A percentile compares a stretch with the other conserved stretches of the same genome.
Evolutionary conservation across 2,888 invertebrate species (phyloP).

Genomic region (Drosophila subquinaria): DNA sequence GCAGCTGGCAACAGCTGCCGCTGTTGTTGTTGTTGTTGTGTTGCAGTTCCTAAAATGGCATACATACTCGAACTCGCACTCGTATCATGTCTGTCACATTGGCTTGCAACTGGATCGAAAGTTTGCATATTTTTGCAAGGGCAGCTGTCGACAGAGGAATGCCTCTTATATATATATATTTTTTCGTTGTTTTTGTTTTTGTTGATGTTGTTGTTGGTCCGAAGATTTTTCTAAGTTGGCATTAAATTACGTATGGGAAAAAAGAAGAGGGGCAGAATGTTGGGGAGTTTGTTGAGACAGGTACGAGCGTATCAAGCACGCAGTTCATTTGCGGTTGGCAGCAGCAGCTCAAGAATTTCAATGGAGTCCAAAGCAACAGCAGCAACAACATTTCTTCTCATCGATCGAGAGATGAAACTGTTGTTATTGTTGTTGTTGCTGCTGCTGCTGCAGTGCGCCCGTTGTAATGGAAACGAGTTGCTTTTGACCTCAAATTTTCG

Average conservation of each 20-base stretch:
- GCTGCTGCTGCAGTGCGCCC: constrained; percentile 29
- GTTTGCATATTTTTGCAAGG: constrained; percentile 68
- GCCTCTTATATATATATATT: constrained; percentile 15
- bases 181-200: neutral
- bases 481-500: constrained; percentile 72
- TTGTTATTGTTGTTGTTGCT: constrained; percentile 2
- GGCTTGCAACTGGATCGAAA: constrained; percentile 76
- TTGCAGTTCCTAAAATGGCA: constrained; percentile 64
- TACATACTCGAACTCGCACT: constrained; percentile 39
- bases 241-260: constrained; percentile 64
- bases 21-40: constrained; percentile 13
- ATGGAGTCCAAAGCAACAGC: constrained; percentile 55
- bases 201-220: constrained; percentile 9
- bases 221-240: constrained; percentile 73
- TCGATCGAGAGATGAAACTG: constrained; percentile 25
- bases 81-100: constrained; percentile 69
- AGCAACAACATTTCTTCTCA: constrained; percentile 38
- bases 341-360: constrained; percentile 68
- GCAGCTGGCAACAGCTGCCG: constrained; percentile 37
- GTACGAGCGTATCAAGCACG: constrained; percentile 51
- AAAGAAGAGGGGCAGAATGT: neutral
- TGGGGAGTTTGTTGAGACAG: constrained; percentile 21
- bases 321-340: constrained; percentile 73
- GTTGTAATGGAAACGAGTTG: constrained; percentile 72
- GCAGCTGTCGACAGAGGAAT: constrained; percentile 67